These are phyloP conservation scores for Onthophagus taurus DNA, from an alignment of 1,140 invertebrate species.

Conservation along the genomic window DNA sequence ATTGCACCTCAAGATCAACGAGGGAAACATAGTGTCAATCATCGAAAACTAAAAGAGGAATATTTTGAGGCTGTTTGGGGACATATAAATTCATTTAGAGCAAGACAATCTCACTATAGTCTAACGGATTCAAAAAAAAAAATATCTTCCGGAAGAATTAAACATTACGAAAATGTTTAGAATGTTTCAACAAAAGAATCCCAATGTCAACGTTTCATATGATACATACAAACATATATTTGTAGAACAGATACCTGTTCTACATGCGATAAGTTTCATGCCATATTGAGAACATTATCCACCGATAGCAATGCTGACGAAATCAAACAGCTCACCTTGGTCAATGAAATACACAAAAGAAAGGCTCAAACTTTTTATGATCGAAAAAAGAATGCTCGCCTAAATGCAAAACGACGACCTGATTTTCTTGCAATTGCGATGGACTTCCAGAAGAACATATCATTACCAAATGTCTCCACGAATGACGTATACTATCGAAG, in stretches of 20 bases:
- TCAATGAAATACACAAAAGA: constrained; percentile 15
- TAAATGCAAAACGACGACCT: too few species aligned
- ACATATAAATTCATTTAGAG: constrained; percentile 11
- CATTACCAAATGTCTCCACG: too few species aligned
- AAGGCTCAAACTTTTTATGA: constrained; percentile 22
- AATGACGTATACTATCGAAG: too few species aligned
- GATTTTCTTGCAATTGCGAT: too few species aligned
- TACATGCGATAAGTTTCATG: constrained; percentile 10
- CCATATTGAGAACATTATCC: not conserved
- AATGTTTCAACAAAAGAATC: constrained; percentile 11
- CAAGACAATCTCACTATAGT: constrained; percentile 13
- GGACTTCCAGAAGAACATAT: too few species aligned
- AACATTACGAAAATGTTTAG: constrained; percentile 17
- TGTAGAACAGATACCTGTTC: constrained; percentile 13
- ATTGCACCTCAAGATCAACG: constrained; percentile 7
- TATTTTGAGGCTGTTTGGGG: not conserved
- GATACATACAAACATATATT: constrained; percentile 11
- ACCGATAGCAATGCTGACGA: constrained; percentile 1
- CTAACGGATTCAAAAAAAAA: constrained; percentile 15
- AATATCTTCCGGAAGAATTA: constrained; percentile 19
- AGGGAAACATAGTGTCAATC: not conserved
- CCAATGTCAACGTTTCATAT: constrained; percentile 8
- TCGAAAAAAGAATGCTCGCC: constrained; percentile 18
- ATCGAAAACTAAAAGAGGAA: not conserved
- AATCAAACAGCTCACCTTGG: not conserved